Conservation (phyloP, 1,140 invertebrate species). For the Mizuhopecten yessoensis region DNA sequence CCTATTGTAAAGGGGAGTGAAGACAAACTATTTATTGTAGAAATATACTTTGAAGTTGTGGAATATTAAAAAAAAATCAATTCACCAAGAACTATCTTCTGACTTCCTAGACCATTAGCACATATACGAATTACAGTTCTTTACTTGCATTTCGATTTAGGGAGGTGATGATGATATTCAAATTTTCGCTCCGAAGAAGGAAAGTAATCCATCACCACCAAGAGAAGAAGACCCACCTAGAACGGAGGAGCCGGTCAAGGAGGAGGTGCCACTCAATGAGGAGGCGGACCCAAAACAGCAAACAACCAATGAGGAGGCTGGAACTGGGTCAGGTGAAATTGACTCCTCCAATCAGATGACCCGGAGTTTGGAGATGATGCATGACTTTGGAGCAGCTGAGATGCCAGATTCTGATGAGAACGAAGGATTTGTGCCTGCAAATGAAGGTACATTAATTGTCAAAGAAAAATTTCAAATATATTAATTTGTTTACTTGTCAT, state of each 20-base stretch:
- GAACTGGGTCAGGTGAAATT: neutral
- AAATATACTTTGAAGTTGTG: too few relatives aligned
- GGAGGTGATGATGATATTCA: constrained; percentile 55
- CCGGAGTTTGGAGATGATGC: constrained; percentile 65
- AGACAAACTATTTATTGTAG: too few relatives aligned
- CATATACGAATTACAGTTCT: neutral
- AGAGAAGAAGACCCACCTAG: constrained; percentile 47
- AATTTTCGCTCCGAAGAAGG: constrained; percentile 54
- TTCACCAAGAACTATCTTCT: too few relatives aligned
- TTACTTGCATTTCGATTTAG: neutral
- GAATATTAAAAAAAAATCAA: too few relatives aligned
- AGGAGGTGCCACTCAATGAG: neutral
- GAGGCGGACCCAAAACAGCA: constrained; percentile 23
- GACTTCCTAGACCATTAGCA: too few relatives aligned
- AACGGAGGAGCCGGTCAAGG: neutral
- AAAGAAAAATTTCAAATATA: too few relatives aligned
- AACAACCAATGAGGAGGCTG: constrained; percentile 55
- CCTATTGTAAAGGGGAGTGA: too few relatives aligned
- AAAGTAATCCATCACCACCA: constrained; percentile 51
- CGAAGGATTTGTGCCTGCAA: constrained; percentile 67
- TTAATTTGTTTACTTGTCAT: too few relatives aligned
- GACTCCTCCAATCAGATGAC: constrained; percentile 59
- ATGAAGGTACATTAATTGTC: constrained; percentile 65
- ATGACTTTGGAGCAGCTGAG: constrained; percentile 67
- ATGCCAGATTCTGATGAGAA: constrained; percentile 66